Conservation (phyloP, 2,797 vertebrate species). For the Cyclopterus lumpus region DNA sequence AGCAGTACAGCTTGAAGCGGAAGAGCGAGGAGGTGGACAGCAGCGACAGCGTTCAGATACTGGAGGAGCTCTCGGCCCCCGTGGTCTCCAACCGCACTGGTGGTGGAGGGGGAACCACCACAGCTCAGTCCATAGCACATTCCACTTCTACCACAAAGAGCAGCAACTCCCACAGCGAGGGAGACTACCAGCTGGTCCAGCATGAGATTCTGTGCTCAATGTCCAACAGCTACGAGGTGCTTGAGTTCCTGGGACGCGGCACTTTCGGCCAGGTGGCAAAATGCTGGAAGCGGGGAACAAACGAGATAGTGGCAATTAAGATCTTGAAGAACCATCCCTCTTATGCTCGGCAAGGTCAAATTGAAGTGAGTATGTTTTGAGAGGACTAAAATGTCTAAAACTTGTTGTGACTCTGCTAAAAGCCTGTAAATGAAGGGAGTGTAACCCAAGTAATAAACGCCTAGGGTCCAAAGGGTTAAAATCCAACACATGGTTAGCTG, state of each 20-base stretch:
- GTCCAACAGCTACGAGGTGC: conserved; percentile 97
- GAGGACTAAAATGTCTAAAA: neutral
- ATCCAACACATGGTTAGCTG: neutral
- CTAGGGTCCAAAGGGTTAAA: neutral
- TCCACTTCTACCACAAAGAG: conserved; percentile 93
- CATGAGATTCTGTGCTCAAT: conserved; percentile 98
- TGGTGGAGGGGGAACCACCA: conserved; percentile 87
- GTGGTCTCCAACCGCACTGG: conserved; percentile 88
- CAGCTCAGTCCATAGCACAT: conserved; percentile 90
- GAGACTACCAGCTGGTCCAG: conserved; percentile 98
- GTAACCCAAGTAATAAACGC: neutral
- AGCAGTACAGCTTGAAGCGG: conserved; percentile 94
- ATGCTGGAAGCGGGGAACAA: conserved; percentile 98
- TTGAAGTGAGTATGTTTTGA: conserved; percentile 86
- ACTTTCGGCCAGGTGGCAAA: conserved; percentile 98
- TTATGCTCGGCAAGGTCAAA: conserved; percentile 97
- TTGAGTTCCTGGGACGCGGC: conserved; percentile 96
- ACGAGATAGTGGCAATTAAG: conserved; percentile 98
- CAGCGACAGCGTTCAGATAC: conserved; percentile 98
- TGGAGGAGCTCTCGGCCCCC: conserved; percentile 97
- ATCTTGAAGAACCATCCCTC: conserved; percentile 98
- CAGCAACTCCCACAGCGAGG: conserved; percentile 96
- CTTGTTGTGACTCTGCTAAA: too few species aligned
- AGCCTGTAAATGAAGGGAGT: too few species aligned
- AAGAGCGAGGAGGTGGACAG: conserved; percentile 95